These are phyloP conservation scores for Acyrthosiphon pisum DNA, from an alignment of 1,140 invertebrate species.

Conservation along the genomic window DNA sequence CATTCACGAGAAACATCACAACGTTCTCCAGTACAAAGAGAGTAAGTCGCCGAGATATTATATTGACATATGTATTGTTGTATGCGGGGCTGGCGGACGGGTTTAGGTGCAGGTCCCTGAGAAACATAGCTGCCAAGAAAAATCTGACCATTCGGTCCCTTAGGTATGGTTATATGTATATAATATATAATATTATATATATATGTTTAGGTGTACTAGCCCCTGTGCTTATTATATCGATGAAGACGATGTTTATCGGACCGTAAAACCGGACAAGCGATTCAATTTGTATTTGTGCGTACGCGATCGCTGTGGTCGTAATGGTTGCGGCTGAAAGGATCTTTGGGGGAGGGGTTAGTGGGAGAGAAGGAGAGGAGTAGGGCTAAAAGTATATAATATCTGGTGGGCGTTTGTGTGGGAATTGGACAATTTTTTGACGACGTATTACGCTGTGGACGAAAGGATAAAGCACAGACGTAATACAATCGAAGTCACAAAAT, in stretches of 20 bases:
- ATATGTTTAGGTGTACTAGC: neutral
- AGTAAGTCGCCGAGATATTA: conserved; percentile 65
- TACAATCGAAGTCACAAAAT: no score
- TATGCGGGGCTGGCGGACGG: no score
- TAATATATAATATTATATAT: neutral
- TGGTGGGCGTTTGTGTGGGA: neutral
- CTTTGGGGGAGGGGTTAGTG: neutral
- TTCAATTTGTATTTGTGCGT: conserved; percentile 22
- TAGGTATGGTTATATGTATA: neutral
- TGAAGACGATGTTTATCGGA: conserved; percentile 38
- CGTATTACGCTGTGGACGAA: neutral
- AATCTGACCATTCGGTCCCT: neutral
- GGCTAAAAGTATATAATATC: neutral
- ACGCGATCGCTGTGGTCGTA: neutral
- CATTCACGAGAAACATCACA: conserved; percentile 70
- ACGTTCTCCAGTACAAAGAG: conserved; percentile 75
- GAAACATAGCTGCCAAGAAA: conserved; percentile 31
- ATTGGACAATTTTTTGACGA: neutral
- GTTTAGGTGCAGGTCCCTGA: neutral
- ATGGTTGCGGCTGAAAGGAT: neutral
- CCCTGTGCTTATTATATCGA: neutral
- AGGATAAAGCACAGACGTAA: neutral
- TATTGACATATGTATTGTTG: conserved; percentile 1
- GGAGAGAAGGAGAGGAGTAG: neutral
- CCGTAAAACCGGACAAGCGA: conserved; percentile 39